Evolutionary conservation across 2,113 vertebrate genomes (phyloP), one percentile per base, ranked within the genome.

Genomic region (Zosterops borbonicus): DNA sequence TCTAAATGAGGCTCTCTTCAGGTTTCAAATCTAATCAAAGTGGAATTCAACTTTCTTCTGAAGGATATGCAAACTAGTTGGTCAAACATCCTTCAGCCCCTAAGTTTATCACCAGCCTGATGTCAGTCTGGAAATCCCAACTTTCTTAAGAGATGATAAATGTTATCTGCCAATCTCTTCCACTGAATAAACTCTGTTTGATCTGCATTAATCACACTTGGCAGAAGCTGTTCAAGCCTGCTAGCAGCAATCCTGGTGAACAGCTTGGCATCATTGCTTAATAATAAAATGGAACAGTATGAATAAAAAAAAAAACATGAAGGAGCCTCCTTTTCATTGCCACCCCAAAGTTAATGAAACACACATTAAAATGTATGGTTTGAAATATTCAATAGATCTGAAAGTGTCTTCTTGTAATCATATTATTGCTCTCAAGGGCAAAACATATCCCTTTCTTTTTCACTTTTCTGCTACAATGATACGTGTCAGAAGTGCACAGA

Each of bases 141-240:
- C 92, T 96, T 96, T 95, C 93, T 96, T 94, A 94, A 97, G 96
- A 96, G 93, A 98, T 97, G 96, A 98, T 97, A 98, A 98, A 97
- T 98, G 94, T 97, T 98, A 97, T 97, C 98, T 98, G 97, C 95
- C 98, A 97, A 94, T 98, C 97, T 98, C 94, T 95, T 92, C 96
- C n/a, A 46, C 93, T 96, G 97, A 97, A 97, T 97, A 98, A 98
- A 97, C 97, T 97, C 95, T 49, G 39, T 97, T 97, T 98, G 97
- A 98, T 97, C 97, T 95, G 94, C 96, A 97, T 98, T 98, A 98
- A 98, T 98, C 97, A 97, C 94, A 96, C 94, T 97, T 97, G 97
- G 97, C 97, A 98, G 97, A 96, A 71, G 52, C 94, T 96, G 93
- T 95, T 97, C 96, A 94, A 98, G 87, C 90, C 92, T 96, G 94